phyloP scores from a whole-genome alignment of 2,888 invertebrate species.

The Phyto melanocephala region DNA sequence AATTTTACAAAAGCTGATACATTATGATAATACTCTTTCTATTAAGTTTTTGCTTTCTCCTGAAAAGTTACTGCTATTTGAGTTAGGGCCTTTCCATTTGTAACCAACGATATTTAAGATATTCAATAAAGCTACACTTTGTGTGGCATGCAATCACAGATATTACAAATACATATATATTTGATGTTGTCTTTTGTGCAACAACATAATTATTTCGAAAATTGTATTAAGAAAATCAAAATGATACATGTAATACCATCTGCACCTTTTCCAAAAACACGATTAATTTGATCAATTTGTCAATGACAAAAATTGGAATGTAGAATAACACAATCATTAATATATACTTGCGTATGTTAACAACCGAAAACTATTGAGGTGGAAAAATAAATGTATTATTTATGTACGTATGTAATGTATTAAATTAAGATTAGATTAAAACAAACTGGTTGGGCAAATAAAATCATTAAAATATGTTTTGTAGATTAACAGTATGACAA shows the following conservation, averaged over 20 bases:
- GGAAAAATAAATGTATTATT: conserved; percentile 8
- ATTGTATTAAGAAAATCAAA: background rate
- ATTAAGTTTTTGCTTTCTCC: no score
- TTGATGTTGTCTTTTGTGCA: conserved; percentile 11
- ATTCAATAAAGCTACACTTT: background rate
- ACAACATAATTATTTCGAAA: background rate
- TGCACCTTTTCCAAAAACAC: background rate
- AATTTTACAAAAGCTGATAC: no score
- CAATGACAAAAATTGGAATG: conserved; percentile 26
- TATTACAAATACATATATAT: background rate
- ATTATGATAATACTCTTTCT: no score
- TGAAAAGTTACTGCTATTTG: no score
- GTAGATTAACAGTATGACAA: background rate
- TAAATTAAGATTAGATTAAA: background rate
- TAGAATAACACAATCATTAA: conserved; percentile 1
- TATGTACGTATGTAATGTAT: no score
- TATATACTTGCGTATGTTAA: background rate
- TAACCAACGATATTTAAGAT: background rate
- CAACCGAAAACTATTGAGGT: background rate
- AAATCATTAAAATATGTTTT: background rate
- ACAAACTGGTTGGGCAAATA: background rate
- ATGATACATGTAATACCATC: conserved; percentile 13
- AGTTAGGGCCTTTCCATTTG: no score
- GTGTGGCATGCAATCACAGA: background rate
- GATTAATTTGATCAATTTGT: conserved; percentile 25